Base-by-base conservation (phyloP, 2,113 vertebrate species). In the Ariopsis seemanni region DNA sequence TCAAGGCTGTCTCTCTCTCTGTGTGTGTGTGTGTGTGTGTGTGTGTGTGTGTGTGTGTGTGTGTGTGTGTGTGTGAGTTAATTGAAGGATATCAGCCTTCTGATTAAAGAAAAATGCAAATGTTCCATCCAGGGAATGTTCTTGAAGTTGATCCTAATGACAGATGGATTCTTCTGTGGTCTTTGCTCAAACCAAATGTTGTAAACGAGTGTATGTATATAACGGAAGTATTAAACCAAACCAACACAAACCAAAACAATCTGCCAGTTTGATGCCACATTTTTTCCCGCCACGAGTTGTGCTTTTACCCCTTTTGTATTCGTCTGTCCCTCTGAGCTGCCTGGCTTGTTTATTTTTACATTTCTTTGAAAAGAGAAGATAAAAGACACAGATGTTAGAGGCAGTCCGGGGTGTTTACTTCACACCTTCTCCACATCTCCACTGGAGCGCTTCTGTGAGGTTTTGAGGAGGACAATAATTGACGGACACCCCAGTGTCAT, bases 101-200 rank as follows among this genome's bases (percentile, higher is more conserved):
- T 27, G 97, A 97, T 97, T 97, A 97, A 95, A 97, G 94, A 95
- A 96, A 94, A 94, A 96, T 96, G 95, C 96, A 96, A 96, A 97
- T 96, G 96, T 96, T 95, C 95, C 96, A 95, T 96, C 96, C 97
- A 95, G 96, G 96, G 96, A 97, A 97, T 97, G 55, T 96, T 91
- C 95, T 93, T 95, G 94, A 94, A 95, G 95, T 95, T 96, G 96
- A 94, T 92, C 91, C 92, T 94, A 93, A 94, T 93, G 92, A 93
- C 88, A 90, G 92, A 94, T 90, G 90, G 89, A 91, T 91, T 94
- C 92, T 91, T 93, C 89, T 89, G 89, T 88, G 86, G 91, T 88
- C 74, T 92, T 83, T 89, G 90, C 94, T 92, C 93, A 92, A 89
- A 91, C 88, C 89, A 80, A 90, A 91, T 93, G 86, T 82, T 50